Evolutionary conservation across 2,113 vertebrate genomes (phyloP).

Genomic region (Formicarius rufipectus): DNA sequence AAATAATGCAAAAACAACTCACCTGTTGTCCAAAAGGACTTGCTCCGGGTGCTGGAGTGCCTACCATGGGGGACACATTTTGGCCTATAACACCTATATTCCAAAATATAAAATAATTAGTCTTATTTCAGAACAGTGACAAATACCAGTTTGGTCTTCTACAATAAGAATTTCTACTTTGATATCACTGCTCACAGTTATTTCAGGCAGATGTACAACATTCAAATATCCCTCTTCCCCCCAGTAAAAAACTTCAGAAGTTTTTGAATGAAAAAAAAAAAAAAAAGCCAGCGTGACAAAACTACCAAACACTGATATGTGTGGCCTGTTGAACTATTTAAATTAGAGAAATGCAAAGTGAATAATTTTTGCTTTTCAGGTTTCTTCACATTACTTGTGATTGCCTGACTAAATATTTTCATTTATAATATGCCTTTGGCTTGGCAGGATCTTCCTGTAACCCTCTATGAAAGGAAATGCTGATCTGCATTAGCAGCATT

Average conservation of each 20-base stretch:
- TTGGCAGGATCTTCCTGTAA: neutral
- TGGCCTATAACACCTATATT: slow-evolving; percentile 90
- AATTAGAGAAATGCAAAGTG: neutral
- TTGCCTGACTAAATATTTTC: neutral
- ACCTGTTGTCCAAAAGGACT: slow-evolving; percentile 91
- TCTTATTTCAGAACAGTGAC: slow-evolving; percentile 40
- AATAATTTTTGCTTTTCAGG: neutral
- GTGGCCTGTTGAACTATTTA: neutral
- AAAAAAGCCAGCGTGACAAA: neutral
- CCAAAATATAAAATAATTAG: slow-evolving; percentile 71
- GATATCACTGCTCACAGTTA: neutral
- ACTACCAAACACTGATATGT: neutral
- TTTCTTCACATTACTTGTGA: neutral
- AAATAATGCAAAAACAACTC: slow-evolving; percentile 48
- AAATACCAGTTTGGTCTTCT: neutral
- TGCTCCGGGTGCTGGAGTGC: slow-evolving; percentile 81
- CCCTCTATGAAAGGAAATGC: neutral
- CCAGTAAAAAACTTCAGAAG: neutral
- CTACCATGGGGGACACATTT: slow-evolving; percentile 85
- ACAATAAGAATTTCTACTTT: neutral
- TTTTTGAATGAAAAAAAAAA: neutral
- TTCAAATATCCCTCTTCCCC: neutral
- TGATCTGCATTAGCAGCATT: slow-evolving; percentile 15
- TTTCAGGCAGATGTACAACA: neutral
- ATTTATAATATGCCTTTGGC: neutral